Evolutionary conservation across 1,140 invertebrate genomes (phyloP), one percentile per base, ranked within the genome.

Genomic region (Drosophila seguyi): DNA sequence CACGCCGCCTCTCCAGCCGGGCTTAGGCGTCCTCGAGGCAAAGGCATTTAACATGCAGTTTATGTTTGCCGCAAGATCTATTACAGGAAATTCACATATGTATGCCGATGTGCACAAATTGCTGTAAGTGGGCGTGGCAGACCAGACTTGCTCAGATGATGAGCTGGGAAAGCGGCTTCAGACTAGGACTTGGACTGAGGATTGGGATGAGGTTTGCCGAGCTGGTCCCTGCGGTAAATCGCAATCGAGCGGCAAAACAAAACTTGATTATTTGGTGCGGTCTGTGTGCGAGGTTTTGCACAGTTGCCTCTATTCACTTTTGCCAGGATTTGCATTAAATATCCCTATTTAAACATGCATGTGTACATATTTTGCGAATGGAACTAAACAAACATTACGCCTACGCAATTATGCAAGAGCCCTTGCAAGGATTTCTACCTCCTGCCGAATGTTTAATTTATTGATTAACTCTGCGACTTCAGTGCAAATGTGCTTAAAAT

Each of bases 41-140:
- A 81, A 88, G 75, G 84, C 85, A 88, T 88, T 88, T 88, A 90
- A 85, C 85, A 85, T 88, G 84, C 84, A 88, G 85, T 90, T 90
- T 88, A 88, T 90, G 81, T 88, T 90, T 81, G 84, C 84, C 84
- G 75, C 84, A 88, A 88, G 84, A 88, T 88, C 84, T 88, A 88
- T 88, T 87, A 79, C 83, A 86, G 84, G 83, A 87, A 82, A 86
- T 75, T 86, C 83, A 73, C 75, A 80, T 88, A 88, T 69, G 48
- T 69, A 77, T 72, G 80, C 75, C 69, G 75, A 87, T 76, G 76
- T 67, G 59, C 60, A 82, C 75, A 85, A 85, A 87, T 72, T 69
- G 75, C 60, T 85, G 76, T 81, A 73, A 73, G 69, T 72, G 76
- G 68, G 81, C 77, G 81, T 69, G 56, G 56, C 56, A 56, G 34